A percentile compares a stretch with the other conserved stretches of the same genome.
Conservation (phyloP, 2,797 vertebrate genomes). For the Taeniopygia guttata region DNA sequence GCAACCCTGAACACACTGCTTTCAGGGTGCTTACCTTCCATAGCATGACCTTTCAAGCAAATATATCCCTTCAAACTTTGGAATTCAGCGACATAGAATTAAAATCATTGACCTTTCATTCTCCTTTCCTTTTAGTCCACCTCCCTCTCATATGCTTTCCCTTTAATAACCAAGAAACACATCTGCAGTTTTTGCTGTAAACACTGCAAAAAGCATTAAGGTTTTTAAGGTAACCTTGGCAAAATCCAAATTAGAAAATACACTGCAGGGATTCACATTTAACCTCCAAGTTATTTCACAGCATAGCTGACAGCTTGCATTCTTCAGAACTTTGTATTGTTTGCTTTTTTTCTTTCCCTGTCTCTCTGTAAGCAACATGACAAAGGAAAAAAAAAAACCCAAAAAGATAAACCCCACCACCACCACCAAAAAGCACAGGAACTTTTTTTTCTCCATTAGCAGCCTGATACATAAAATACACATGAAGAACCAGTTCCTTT, state of each 20-base stretch:
- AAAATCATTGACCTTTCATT: conserved; percentile 68
- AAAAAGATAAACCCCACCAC: background rate
- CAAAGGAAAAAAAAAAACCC: background rate
- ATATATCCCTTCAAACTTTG: conserved; percentile 58
- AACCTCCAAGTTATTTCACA: conserved; percentile 49
- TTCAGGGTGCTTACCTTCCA: conserved; percentile 57
- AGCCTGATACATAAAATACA: conserved; percentile 23
- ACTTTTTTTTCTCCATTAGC: conserved; percentile 47
- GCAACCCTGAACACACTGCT: background rate
- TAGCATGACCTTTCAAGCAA: conserved; percentile 61
- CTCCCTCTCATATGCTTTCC: background rate
- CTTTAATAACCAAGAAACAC: conserved; percentile 62
- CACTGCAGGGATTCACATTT: conserved; percentile 54
- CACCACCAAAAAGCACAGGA: background rate
- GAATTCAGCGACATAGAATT: conserved; percentile 65
- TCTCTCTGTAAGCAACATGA: background rate
- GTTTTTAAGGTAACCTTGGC: conserved; percentile 47
- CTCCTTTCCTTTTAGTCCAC: conserved; percentile 34
- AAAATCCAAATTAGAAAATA: conserved; percentile 57
- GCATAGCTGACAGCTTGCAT: conserved; percentile 40
- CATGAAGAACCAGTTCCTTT: conserved; percentile 51
- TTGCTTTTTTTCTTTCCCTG: background rate
- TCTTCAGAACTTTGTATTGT: conserved; percentile 53
- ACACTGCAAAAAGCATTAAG: conserved; percentile 49
- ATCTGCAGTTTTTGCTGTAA: conserved; percentile 64